phyloP scores from a whole-genome alignment of 1,140 invertebrate species.

The Rhopalosiphum padi region DNA sequence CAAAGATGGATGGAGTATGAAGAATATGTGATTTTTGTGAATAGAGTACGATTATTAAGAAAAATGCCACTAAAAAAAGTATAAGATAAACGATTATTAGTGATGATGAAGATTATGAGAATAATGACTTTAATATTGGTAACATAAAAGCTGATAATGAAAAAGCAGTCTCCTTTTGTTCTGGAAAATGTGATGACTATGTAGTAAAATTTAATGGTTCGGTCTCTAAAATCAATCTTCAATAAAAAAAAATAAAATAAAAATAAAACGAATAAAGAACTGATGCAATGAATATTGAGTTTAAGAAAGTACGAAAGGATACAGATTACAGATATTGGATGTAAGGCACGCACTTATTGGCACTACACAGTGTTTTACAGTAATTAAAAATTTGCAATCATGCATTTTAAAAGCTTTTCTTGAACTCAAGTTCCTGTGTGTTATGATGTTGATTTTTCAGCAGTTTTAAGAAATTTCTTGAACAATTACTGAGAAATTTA shows the following conservation, averaged over 20 bases:
- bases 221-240: not conserved
- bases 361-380: not conserved
- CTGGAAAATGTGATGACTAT: not conserved
- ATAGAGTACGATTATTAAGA: not conserved
- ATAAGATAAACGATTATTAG: not conserved
- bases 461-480: not conserved
- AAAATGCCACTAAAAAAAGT: not conserved
- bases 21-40: not conserved
- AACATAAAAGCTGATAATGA: slow-evolving; percentile 2
- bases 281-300: not conserved
- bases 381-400: not conserved
- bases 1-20: not conserved
- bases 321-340: not conserved
- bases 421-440: not conserved
- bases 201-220: not conserved
- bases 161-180: not conserved
- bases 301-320: not conserved
- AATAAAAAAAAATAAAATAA: not conserved
- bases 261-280: not conserved
- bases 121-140: slow-evolving; percentile 12
- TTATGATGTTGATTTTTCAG: not conserved
- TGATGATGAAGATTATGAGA: not conserved
- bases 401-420: not conserved
- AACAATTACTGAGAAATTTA: not conserved
- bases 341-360: not conserved